Evolutionary conservation across 2,888 invertebrate species (phyloP).

Genomic region (Chrysolina oricalcia): DNA sequence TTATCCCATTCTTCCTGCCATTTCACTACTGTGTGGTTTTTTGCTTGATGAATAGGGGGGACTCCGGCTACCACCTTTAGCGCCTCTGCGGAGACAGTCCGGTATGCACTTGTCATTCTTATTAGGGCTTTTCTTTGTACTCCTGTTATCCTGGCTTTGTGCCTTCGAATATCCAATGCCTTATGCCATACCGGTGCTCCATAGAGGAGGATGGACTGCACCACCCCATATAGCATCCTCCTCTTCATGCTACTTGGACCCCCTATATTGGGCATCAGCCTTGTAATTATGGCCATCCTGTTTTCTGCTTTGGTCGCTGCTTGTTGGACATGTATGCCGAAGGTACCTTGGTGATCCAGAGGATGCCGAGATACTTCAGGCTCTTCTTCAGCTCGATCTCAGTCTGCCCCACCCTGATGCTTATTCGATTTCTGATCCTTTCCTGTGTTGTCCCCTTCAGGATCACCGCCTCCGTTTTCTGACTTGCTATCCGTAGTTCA

Average conservation of each 20-base stretch:
- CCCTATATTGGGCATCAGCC: constrained; percentile 30
- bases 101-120: constrained; percentile 20
- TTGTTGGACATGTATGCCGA: not conserved
- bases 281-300: not conserved
- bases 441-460: no score
- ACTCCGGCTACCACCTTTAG: constrained; percentile 34
- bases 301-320: not conserved
- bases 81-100: constrained; percentile 39
- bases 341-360: constrained; percentile 3
- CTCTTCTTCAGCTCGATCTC: not conserved
- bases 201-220: constrained; percentile 22
- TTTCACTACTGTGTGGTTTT: not conserved
- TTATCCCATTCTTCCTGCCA: not conserved
- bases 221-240: no score
- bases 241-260: no score
- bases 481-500: not conserved
- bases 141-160: not conserved
- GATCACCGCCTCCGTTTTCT: constrained; percentile 7
- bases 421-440: not conserved
- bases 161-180: constrained; percentile 2
- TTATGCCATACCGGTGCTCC: constrained; percentile 31
- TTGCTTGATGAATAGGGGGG: constrained; percentile 29
- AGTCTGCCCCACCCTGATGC: not conserved
- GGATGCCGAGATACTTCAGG: constrained; percentile 20
- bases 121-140: not conserved